Evolutionary conservation across 2,797 vertebrate species (phyloP).

Genomic region (Denticeps clupeoides): DNA sequence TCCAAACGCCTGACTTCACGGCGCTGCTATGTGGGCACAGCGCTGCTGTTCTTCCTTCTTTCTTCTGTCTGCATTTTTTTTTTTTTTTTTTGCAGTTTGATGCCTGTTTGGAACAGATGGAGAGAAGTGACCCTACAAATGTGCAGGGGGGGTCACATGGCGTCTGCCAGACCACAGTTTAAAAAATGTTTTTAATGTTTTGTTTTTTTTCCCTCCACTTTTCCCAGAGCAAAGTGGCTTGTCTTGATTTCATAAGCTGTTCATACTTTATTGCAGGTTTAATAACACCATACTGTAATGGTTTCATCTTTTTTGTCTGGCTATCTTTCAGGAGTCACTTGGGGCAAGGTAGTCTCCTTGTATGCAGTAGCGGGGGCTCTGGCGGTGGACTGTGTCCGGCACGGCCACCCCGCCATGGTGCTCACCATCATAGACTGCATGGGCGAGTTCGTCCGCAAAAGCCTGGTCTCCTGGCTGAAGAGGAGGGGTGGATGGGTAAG

Average conservation of each 20-base stretch:
- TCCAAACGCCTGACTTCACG: conserved; percentile 2
- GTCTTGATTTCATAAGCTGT: not conserved
- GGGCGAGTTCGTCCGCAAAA: conserved; percentile 90
- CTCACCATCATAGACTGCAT: conserved; percentile 91
- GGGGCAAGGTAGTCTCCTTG: conserved; percentile 95
- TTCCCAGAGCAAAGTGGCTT: not conserved
- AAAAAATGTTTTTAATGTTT: not conserved
- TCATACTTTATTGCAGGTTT: too few relatives aligned
- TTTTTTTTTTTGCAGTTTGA: not conserved
- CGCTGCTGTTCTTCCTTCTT: not conserved
- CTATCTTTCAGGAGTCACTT: conserved; percentile 72
- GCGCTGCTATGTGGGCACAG: conserved; percentile 1
- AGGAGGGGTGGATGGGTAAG: conserved; percentile 93
- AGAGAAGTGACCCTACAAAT: not conserved
- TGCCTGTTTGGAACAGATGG: not conserved
- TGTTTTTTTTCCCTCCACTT: not conserved
- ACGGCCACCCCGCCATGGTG: conserved; percentile 82
- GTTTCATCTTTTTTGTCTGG: conserved; percentile 1
- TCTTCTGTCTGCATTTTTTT: not conserved
- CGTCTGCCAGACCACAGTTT: not conserved
- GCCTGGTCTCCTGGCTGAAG: conserved; percentile 78
- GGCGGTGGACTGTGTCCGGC: conserved; percentile 86
- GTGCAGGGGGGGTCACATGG: not conserved
- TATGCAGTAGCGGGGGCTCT: conserved; percentile 84
- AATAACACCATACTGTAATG: too few relatives aligned